phyloP scores from a whole-genome alignment of 2,113 vertebrate species.

The Syngnathus floridae region DNA sequence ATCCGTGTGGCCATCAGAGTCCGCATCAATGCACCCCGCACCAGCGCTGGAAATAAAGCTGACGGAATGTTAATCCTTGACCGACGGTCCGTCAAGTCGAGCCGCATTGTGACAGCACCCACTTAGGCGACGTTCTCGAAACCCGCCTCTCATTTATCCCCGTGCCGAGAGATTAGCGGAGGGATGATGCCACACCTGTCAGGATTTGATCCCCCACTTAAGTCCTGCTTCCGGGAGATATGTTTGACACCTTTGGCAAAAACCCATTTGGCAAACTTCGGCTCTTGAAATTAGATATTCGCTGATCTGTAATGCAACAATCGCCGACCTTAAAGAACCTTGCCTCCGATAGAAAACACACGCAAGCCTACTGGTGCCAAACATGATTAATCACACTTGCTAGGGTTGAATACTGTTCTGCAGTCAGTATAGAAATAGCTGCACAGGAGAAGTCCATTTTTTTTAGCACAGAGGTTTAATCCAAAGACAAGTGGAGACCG shows the following conservation, averaged over 20 bases:
- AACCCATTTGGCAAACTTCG: background rate
- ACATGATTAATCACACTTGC: background rate
- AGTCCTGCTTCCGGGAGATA: background rate
- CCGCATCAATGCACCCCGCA: background rate
- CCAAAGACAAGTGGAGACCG: background rate
- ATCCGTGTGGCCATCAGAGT: background rate
- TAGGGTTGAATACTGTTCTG: background rate
- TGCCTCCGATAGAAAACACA: background rate
- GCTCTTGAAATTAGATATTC: background rate
- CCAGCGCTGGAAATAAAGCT: background rate
- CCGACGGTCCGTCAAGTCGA: background rate
- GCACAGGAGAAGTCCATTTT: background rate
- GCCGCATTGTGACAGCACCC: background rate
- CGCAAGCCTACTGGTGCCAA: background rate
- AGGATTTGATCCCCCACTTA: conserved; percentile 3
- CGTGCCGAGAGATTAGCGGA: background rate
- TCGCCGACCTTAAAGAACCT: background rate
- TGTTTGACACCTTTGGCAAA: background rate
- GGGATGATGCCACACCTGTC: conserved; percentile 5
- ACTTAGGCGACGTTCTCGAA: background rate
- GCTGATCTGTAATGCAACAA: background rate
- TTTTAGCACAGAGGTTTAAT: background rate
- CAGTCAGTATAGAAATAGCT: background rate
- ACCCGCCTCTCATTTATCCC: background rate
- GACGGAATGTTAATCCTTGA: conserved; percentile 5